Evolutionary conservation across 1,140 invertebrate species (phyloP), one percentile per base, ranked within the genome.

Genomic region (Berghia stephanieae): DNA sequence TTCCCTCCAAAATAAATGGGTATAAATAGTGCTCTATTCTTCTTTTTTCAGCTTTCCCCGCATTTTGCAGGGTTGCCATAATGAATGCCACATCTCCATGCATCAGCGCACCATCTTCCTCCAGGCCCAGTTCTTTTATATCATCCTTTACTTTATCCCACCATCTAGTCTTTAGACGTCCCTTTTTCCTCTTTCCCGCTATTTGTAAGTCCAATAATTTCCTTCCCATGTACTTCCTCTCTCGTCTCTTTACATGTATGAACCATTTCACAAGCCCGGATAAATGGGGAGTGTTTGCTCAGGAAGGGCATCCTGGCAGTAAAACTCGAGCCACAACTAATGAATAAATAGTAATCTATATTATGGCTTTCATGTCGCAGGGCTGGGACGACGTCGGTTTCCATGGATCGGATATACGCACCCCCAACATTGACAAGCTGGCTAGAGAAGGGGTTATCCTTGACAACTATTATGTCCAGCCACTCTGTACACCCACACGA

Each of bases 311-410:
- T 43, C 34, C 6, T 57, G 46, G 57, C 21, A 10, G 2, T 18
- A 72, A 10, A 8, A 44, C 3, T 55, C 3, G 38, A 8, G 0
- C 21, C n/a, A n/a, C 63, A 21, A 16, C 4, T 6, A 43, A 38
- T 43, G 6, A 57, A 6, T 18, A n/a, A 27, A 36, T 75, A 27
- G 40, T 38, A 8, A 31, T 27, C 38, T 36, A n/a, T 24, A 18
- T 44, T 16, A 31, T 24, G n/a, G 4, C 34, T 36, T 16, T 34
- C 24, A 31, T 67, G 38, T 74, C 78, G 0, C 78, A 96, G 95
- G 95, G 95, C 18, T 96, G 94, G 92, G 95, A 97, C 90, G 96
- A 97, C 90, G 94, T 96, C 6, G 94, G 95, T 60, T 96, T 96
- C 86, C 95, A 96, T 87, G 96, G 95, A 2, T 94, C 93, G 0